phyloP scores from a whole-genome alignment of 2,888 invertebrate genomes.

The Apodemia zela region DNA sequence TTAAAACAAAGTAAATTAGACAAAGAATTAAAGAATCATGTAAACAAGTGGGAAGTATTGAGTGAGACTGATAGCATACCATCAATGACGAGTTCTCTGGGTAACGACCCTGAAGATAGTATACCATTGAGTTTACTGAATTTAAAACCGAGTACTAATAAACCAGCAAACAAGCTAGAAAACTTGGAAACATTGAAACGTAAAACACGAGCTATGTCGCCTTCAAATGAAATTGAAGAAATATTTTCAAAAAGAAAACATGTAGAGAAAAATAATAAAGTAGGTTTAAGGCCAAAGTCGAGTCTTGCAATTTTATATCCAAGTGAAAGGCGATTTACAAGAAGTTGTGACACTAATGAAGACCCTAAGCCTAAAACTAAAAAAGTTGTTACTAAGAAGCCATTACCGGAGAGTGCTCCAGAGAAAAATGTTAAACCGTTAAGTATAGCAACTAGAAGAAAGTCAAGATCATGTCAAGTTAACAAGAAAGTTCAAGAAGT shows the following conservation, averaged over 20 bases:
- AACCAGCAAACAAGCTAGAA: slow-evolving; percentile 46
- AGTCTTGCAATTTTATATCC: slow-evolving; percentile 68
- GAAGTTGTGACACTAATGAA: slow-evolving; percentile 61
- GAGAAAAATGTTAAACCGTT: slow-evolving; percentile 50
- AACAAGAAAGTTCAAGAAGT: slow-evolving; percentile 56
- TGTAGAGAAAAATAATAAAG: slow-evolving; percentile 57
- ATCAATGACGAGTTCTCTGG: slow-evolving; percentile 65
- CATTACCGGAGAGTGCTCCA: slow-evolving; percentile 35
- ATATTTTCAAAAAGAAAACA: slow-evolving; percentile 69
- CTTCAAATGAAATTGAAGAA: slow-evolving; percentile 81
- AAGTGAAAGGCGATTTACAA: slow-evolving; percentile 60
- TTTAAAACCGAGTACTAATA: slow-evolving; percentile 55
- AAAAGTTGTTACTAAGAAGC: slow-evolving; percentile 50
- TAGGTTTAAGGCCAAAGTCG: slow-evolving; percentile 63
- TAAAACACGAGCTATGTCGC: slow-evolving; percentile 79
- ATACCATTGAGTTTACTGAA: slow-evolving; percentile 77
- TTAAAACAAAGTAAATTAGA: slow-evolving; percentile 64
- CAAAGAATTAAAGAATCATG: slow-evolving; percentile 61
- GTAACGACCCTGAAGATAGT: slow-evolving; percentile 80
- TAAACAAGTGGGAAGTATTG: slow-evolving; percentile 79
- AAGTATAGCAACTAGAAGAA: slow-evolving; percentile 56
- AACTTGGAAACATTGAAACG: slow-evolving; percentile 73
- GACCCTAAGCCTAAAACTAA: slow-evolving; percentile 52
- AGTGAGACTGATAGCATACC: slow-evolving; percentile 82
- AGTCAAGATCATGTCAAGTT: slow-evolving; percentile 63